Evolutionary conservation across 2,113 vertebrate species (phyloP), one percentile per base, ranked within the genome.

Genomic region (Geococcyx californianus): DNA sequence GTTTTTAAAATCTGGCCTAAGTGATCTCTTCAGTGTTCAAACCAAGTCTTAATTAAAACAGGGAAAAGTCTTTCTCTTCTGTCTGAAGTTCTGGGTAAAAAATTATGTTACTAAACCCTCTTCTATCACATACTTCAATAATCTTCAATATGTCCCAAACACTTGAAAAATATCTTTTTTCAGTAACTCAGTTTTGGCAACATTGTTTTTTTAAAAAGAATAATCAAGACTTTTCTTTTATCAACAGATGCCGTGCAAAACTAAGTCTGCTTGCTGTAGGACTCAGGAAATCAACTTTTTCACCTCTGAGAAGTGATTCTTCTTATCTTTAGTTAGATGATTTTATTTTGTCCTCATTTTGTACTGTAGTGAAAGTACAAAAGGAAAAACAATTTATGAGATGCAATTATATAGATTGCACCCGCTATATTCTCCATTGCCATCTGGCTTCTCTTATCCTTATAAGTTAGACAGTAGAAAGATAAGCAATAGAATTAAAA

Each of bases 401-500:
- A 89, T 87, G 52, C 75, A 98, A 97, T 97, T 97, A 97, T 81
- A 86, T 84, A 96, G 84, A 74, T 56, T 95, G 68, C 51, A 89
- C 94, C 26, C 94, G 56, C 28, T 91, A 52, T 95, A 87, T 97
- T 97, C 96, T 90, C 56, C 44, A 86, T 86, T 92, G 79, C 91
- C 66, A 89, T 95, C 90, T 96, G 85, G 54, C 72, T 97, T 81
- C 73, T 96, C 72, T 94, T 91, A 88, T 90, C 84, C 60, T 95
- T 89, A 29, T 85, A 96, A 96, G 91, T 85, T 94, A 90, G 88
- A 93, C 34, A 93, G 72, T 64, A 92, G 92, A 96, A 93, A 91
- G 96, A 94, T 91, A 98, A 96, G 84, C 75, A 97, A 76, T 59
- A 94, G 69, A 97, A 96, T 97, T 93, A 95, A 97, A 96, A 97